Percentiles rank a stretch among this genome's conserved stretches.
phyloP scores from a whole-genome alignment of 2,888 invertebrate genomes.

The Drosophila pseudotalamancana region DNA sequence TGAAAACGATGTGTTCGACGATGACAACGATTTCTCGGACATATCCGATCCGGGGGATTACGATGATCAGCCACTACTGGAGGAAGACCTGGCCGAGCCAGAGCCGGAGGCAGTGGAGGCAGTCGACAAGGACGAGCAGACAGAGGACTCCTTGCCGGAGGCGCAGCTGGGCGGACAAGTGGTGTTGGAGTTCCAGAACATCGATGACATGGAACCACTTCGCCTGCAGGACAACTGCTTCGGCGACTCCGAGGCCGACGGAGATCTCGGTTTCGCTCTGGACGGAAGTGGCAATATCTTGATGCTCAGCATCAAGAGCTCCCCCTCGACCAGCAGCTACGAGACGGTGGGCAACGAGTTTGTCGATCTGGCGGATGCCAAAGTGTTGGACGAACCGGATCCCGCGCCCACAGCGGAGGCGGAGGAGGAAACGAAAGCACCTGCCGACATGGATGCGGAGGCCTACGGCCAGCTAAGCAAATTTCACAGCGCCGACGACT shows the following conservation, averaged over 20 bases:
- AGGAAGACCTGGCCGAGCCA: conserved; percentile 28
- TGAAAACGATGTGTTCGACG: conserved; percentile 86
- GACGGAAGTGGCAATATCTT: conserved; percentile 62
- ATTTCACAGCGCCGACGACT: conserved; percentile 85
- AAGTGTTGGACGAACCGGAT: conserved; percentile 27
- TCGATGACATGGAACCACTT: conserved; percentile 72
- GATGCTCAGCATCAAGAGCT: conserved; percentile 81
- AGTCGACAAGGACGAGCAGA: conserved; percentile 35
- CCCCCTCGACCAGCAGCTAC: conserved; percentile 84
- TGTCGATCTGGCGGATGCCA: conserved; percentile 72
- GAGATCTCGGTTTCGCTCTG: conserved; percentile 57
- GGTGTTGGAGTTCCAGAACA: conserved; percentile 75
- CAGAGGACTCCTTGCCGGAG: conserved; percentile 32
- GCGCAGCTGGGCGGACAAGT: conserved; percentile 49
- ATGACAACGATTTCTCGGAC: conserved; percentile 85
- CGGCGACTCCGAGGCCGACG: conserved; percentile 68
- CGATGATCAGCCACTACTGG: conserved; percentile 40
- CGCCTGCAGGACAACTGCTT: conserved; percentile 80
- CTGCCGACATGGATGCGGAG: conserved; percentile 34
- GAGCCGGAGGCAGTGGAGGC: neutral
- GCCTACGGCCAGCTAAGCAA: conserved; percentile 63
- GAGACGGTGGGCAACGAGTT: conserved; percentile 85
- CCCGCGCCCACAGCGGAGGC: conserved; percentile 3
- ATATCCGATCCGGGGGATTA: conserved; percentile 85
- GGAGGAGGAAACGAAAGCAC: conserved; percentile 7